Evolutionary conservation across 2,113 vertebrate genomes (phyloP).

Genomic region (Numenius arquata): DNA sequence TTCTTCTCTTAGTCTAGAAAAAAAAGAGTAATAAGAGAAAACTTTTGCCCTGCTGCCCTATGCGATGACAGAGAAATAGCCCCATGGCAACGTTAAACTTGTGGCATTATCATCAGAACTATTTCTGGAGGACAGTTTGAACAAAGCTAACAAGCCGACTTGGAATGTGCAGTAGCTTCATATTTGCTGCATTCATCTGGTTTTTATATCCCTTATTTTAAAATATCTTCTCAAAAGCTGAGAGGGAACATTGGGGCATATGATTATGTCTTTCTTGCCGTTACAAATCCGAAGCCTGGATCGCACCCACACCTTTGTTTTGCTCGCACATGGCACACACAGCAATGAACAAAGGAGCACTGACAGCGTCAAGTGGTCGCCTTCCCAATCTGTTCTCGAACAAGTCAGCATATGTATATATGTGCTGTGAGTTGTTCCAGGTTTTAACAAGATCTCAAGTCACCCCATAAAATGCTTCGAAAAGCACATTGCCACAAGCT

Average conservation of each 20-base stretch:
- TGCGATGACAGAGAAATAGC: background rate
- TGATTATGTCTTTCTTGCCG: fast-evolving
- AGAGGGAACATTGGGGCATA: background rate
- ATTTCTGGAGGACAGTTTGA: background rate
- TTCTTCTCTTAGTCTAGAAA: background rate
- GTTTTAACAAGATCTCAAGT: background rate
- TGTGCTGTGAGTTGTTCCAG: background rate
- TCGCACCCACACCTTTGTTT: background rate
- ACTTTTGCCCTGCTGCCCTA: background rate
- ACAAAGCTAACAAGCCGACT: background rate
- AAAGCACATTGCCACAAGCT: background rate
- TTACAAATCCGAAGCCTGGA: background rate
- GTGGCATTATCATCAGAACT: background rate
- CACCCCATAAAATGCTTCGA: background rate
- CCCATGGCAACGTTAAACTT: background rate
- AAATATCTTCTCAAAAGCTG: background rate
- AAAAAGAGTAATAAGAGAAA: background rate
- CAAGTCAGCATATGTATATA: background rate
- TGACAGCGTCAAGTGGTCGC: background rate
- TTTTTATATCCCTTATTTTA: background rate
- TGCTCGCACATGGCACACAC: fast-evolving
- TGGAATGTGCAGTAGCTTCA: background rate
- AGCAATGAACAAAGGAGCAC: fast-evolving
- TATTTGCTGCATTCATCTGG: background rate
- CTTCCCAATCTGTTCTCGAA: background rate